A percentile compares a stretch with the other conserved stretches of the same genome.
Conservation (phyloP, 2,888 invertebrate genomes). For the Metalampra italica region DNA sequence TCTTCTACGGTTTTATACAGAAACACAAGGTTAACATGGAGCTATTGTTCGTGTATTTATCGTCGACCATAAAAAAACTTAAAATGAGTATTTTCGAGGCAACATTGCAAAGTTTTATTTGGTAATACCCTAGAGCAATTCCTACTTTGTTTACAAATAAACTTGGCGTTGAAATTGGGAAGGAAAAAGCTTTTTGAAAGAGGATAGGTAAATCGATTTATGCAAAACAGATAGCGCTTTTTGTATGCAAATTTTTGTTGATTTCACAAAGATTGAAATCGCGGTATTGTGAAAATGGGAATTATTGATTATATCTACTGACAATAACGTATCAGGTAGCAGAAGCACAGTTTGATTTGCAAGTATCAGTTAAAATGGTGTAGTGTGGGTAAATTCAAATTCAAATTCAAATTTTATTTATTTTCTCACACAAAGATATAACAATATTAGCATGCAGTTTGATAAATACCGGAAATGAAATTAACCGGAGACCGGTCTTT, state of each 20-base stretch:
- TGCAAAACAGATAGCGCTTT: slow-evolving; percentile 75
- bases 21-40: neutral
- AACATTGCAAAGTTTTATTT: slow-evolving; percentile 67
- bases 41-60: slow-evolving; percentile 27
- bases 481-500: too few species aligned
- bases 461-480: too few species aligned
- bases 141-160: slow-evolving; percentile 75
- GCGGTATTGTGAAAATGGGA: slow-evolving; percentile 62
- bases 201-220: slow-evolving; percentile 77
- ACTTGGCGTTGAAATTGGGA: slow-evolving; percentile 71
- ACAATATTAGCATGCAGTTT: too few species aligned
- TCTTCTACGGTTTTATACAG: neutral
- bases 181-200: slow-evolving; percentile 72
- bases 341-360: neutral
- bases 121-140: slow-evolving; percentile 72
- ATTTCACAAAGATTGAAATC: slow-evolving; percentile 74
- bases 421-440: too few species aligned
- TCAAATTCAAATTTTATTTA: too few species aligned
- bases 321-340: slow-evolving; percentile 35
- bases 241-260: slow-evolving; percentile 76
- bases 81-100: slow-evolving; percentile 53
- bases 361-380: neutral
- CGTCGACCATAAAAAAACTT: slow-evolving; percentile 31
- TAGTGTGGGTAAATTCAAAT: too few species aligned
- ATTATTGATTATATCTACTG: slow-evolving; percentile 58